Conservation (phyloP, 2,113 vertebrate species). For the Sturnus vulgaris region DNA sequence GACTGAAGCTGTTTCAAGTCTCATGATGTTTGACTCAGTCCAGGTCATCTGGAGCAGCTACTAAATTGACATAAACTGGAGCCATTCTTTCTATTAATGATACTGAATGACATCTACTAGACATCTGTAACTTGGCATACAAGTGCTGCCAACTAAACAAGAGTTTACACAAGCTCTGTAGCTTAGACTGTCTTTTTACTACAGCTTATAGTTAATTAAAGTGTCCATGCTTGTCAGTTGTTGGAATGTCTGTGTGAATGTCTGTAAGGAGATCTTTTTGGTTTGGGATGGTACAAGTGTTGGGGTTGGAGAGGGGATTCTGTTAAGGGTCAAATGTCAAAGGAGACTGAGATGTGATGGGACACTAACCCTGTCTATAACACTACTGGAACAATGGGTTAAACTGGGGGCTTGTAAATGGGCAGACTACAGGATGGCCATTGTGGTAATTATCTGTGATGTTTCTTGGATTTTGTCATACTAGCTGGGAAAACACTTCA, state of each 20-base stretch:
- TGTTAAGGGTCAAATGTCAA: background rate
- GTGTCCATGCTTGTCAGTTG: background rate
- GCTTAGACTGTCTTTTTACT: background rate
- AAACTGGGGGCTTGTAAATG: background rate
- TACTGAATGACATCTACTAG: background rate
- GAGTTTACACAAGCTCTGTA: background rate
- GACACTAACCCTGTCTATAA: background rate
- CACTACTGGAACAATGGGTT: background rate
- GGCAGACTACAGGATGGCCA: background rate
- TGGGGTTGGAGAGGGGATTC: background rate
- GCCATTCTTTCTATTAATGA: background rate
- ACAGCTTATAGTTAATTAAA: background rate
- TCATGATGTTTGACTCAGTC: background rate
- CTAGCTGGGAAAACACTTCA: constrained; percentile 91
- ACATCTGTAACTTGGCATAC: background rate
- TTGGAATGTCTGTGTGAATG: background rate
- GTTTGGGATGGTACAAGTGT: background rate
- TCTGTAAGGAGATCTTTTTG: background rate
- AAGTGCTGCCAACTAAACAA: background rate
- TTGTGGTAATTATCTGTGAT: background rate
- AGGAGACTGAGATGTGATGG: background rate
- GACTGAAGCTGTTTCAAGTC: background rate
- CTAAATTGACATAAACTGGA: background rate
- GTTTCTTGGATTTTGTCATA: constrained; percentile 34
- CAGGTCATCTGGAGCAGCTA: background rate